Conservation (phyloP, 2,113 vertebrate genomes). For the Boulengeromyrus knoepffleri region DNA sequence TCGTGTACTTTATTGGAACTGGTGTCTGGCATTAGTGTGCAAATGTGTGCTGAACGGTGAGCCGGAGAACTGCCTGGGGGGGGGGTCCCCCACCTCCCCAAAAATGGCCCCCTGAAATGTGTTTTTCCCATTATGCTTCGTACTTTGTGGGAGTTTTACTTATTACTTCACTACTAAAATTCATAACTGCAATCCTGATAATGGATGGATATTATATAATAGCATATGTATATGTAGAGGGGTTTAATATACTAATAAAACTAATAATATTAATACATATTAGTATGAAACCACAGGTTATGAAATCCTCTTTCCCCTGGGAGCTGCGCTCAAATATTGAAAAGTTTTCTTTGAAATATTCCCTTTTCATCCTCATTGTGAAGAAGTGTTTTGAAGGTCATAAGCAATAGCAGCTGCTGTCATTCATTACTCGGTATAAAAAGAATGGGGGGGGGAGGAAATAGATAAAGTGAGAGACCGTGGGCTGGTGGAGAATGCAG, state of each 20-base stretch:
- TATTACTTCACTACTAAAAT: background rate
- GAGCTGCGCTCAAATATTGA: conserved; percentile 16
- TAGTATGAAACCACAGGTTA: background rate
- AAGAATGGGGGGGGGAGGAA: background rate
- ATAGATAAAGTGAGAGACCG: conserved; percentile 23
- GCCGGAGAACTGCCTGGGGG: background rate
- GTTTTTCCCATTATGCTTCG: background rate
- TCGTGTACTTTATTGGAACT: background rate
- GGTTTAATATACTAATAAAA: background rate
- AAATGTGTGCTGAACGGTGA: background rate
- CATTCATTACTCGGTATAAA: conserved; percentile 22
- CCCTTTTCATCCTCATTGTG: conserved; percentile 40
- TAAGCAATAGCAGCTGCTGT: conserved; percentile 27
- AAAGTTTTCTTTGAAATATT: conserved; percentile 23
- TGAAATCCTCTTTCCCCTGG: background rate
- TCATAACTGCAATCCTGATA: background rate
- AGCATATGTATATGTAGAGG: background rate
- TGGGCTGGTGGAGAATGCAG: conserved; percentile 23
- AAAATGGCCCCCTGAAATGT: background rate
- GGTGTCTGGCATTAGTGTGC: background rate
- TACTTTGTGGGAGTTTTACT: background rate
- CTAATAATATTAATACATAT: background rate
- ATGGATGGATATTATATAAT: background rate
- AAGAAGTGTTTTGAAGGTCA: conserved; percentile 46
- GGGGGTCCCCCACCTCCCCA: background rate